A percentile compares a stretch with the other conserved stretches of the same genome.
phyloP scores from a whole-genome alignment of 2,113 vertebrate species.

The Silurus asotus region DNA sequence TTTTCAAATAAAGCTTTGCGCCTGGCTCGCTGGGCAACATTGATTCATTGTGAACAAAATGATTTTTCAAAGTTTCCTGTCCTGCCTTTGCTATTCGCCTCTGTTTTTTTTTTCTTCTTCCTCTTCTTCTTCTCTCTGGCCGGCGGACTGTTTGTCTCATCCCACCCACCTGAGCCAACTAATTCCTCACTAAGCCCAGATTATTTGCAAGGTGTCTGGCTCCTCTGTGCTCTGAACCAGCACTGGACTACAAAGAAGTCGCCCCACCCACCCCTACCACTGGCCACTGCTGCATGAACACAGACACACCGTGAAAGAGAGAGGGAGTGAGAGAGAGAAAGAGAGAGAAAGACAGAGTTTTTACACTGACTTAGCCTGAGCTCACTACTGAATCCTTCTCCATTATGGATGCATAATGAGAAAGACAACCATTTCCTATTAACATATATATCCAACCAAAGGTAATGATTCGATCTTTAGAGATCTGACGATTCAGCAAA shows the following conservation, averaged over 20 bases:
- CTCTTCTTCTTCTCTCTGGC: neutral
- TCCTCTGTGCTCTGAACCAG: conserved; percentile 50
- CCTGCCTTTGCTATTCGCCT: conserved; percentile 50
- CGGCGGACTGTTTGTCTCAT: conserved; percentile 56
- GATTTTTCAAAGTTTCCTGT: conserved; percentile 60
- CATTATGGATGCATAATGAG: conserved; percentile 43
- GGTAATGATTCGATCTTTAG: conserved; percentile 46
- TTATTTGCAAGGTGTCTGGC: conserved; percentile 67
- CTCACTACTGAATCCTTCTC: conserved; percentile 32
- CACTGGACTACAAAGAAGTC: conserved; percentile 57
- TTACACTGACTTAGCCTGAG: conserved; percentile 23
- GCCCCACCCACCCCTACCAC: conserved; percentile 16
- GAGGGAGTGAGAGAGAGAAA: conserved; percentile 13
- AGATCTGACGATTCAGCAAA: neutral
- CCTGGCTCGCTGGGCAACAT: conserved; percentile 43
- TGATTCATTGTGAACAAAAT: conserved; percentile 65
- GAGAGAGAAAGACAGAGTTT: conserved; percentile 52
- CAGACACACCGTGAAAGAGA: conserved; percentile 16
- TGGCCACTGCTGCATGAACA: conserved; percentile 29
- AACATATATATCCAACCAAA: conserved; percentile 62
- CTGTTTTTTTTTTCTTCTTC: too few relatives aligned
- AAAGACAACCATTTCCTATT: conserved; percentile 57
- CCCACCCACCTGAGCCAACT: conserved; percentile 61
- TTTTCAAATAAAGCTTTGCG: conserved; percentile 60
- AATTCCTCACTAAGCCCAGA: conserved; percentile 63